phyloP scores from a whole-genome alignment of 2,797 vertebrate genomes.

The Enteromius afrohamiltoni region DNA sequence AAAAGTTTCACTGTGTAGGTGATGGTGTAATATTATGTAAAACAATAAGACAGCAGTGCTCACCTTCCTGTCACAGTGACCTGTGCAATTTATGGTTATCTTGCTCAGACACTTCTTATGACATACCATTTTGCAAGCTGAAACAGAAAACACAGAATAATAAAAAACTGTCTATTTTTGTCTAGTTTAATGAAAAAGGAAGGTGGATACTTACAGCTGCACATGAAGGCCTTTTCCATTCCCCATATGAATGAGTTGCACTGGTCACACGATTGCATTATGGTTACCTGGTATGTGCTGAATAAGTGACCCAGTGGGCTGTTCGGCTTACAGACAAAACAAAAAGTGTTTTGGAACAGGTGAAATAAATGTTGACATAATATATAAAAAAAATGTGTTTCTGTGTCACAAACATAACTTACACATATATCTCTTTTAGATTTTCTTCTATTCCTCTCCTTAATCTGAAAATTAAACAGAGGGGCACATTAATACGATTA shows the following conservation, averaged over 20 bases:
- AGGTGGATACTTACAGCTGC: constrained; percentile 83
- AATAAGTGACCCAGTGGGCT: constrained; percentile 89
- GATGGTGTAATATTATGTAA: not conserved
- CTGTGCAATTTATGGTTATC: constrained; percentile 85
- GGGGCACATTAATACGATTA: not conserved
- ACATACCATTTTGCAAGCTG: constrained; percentile 94
- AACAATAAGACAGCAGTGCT: constrained; percentile 28
- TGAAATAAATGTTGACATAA: constrained; percentile 14
- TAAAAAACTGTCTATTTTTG: not conserved
- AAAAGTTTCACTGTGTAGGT: not conserved
- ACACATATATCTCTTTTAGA: constrained; percentile 86
- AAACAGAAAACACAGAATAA: constrained; percentile 47
- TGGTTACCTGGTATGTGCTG: constrained; percentile 92
- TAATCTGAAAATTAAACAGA: constrained; percentile 67
- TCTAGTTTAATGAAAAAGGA: not conserved
- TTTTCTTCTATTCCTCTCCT: constrained; percentile 84
- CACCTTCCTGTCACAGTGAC: constrained; percentile 81
- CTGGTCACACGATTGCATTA: constrained; percentile 94
- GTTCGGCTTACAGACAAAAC: constrained; percentile 73
- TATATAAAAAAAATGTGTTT: not conserved
- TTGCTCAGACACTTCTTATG: constrained; percentile 93
- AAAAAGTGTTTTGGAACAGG: not conserved
- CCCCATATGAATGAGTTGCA: constrained; percentile 94
- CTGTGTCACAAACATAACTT: constrained; percentile 66
- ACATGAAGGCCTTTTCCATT: constrained; percentile 97